Evolutionary conservation across 2,888 invertebrate species (phyloP).

Genomic region (Eristalis intricaria): DNA sequence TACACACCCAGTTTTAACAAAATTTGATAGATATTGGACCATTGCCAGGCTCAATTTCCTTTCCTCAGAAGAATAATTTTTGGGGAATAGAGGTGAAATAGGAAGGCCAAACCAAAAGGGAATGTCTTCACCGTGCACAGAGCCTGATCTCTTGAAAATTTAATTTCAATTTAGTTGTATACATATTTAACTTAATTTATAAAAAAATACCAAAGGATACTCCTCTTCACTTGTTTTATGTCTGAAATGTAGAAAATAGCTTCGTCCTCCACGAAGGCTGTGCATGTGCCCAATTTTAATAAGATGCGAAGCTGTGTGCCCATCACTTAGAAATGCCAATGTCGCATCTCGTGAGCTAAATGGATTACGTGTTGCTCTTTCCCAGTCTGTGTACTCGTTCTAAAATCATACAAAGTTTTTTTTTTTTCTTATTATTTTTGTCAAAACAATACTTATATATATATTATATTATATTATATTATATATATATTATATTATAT

Average conservation of each 20-base stretch:
- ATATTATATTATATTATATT: no score
- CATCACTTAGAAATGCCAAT: constrained; percentile 94
- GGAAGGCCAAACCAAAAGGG: constrained; percentile 93
- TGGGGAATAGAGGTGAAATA: constrained; percentile 85
- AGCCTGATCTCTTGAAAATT: constrained; percentile 85
- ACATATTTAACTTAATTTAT: neutral
- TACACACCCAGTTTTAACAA: constrained; percentile 91
- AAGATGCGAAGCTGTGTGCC: constrained; percentile 93
- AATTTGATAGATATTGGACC: constrained; percentile 93
- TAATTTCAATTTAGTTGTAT: neutral
- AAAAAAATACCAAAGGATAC: constrained; percentile 86
- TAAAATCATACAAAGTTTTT: constrained; percentile 77
- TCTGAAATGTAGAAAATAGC: constrained; percentile 93
- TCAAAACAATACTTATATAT: no score
- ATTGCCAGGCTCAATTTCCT: constrained; percentile 89
- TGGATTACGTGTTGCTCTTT: constrained; percentile 92
- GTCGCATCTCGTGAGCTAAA: constrained; percentile 92
- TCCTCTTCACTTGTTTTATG: constrained; percentile 92
- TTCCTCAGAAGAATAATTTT: constrained; percentile 91
- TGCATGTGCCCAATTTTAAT: constrained; percentile 91
- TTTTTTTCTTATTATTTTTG: no score
- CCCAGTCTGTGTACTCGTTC: constrained; percentile 99
- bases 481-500: no score
- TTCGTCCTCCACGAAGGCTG: constrained; percentile 89
- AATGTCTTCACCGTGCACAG: constrained; percentile 93